These are phyloP conservation scores for Chiloscyllium punctatum DNA, from an alignment of 2,797 vertebrate species.

Conservation along the genomic window DNA sequence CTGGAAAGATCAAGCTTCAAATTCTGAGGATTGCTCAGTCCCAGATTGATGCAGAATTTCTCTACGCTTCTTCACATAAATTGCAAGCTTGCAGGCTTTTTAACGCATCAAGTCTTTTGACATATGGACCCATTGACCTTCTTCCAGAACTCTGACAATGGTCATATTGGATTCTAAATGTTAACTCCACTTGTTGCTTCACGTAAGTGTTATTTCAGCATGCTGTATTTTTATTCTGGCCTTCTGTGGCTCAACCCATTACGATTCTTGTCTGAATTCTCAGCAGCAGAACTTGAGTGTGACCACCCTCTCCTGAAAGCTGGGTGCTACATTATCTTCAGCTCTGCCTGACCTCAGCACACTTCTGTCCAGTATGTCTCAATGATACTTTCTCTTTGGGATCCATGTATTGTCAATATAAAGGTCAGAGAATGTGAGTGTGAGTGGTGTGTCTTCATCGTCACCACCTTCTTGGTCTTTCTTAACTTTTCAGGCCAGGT, in stretches of 20 bases:
- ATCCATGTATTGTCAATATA: not conserved
- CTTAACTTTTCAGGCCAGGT: not conserved
- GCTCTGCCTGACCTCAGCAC: not conserved
- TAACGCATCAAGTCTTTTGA: not conserved
- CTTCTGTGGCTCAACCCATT: not conserved
- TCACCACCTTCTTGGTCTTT: not conserved
- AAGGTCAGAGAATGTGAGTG: not conserved
- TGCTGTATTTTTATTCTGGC: too few relatives aligned
- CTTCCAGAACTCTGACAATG: too few relatives aligned
- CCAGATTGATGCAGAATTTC: not conserved
- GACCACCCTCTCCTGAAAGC: not conserved
- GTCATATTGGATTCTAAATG: too few relatives aligned
- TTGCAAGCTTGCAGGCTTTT: not conserved
- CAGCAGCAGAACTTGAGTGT: not conserved
- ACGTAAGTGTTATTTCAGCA: too few relatives aligned
- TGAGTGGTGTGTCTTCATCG: not conserved
- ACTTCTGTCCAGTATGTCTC: not conserved
- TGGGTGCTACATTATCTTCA: not conserved
- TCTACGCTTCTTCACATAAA: not conserved
- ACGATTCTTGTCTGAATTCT: not conserved
- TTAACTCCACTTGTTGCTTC: too few relatives aligned
- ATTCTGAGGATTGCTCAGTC: not conserved
- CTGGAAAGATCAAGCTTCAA: not conserved
- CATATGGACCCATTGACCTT: not conserved
- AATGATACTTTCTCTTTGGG: not conserved